Percentiles rank a stretch among this genome's conserved stretches.
Conservation (phyloP, 2,797 vertebrate genomes). For the Myotis daubentonii region DNA sequence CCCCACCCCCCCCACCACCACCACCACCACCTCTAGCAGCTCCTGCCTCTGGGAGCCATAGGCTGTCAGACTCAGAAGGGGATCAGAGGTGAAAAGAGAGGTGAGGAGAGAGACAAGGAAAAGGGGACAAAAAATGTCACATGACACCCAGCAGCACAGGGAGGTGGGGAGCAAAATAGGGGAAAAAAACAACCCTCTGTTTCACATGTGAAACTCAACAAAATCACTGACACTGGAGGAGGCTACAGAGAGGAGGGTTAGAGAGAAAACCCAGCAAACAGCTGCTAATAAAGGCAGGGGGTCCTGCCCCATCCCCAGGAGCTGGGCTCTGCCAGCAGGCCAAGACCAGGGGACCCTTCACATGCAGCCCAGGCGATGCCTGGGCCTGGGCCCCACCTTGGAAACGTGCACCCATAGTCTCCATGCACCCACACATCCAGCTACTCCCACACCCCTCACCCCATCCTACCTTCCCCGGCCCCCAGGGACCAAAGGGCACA, state of each 20-base stretch:
- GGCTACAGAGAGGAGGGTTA: slow-evolving; percentile 12
- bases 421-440: not conserved
- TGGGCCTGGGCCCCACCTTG: not conserved
- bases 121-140: not conserved
- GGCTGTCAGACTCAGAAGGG: not conserved
- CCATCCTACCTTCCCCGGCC: not conserved
- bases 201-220: slow-evolving; percentile 19
- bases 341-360: not conserved
- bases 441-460: not conserved
- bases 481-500: not conserved
- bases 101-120: not conserved
- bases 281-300: not conserved
- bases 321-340: not conserved
- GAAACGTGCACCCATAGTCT: not conserved
- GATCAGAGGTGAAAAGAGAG: not conserved
- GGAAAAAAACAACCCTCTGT: not conserved
- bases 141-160: not conserved
- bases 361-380: not conserved
- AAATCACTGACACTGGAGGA: not conserved
- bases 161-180: too few species aligned
- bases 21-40: not conserved
- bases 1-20: not conserved
- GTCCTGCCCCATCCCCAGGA: not conserved
- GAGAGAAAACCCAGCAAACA: slow-evolving; percentile 18
- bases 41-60: not conserved